Evolutionary conservation across 2,797 vertebrate species (phyloP).

Genomic region (Coilia nasus): DNA sequence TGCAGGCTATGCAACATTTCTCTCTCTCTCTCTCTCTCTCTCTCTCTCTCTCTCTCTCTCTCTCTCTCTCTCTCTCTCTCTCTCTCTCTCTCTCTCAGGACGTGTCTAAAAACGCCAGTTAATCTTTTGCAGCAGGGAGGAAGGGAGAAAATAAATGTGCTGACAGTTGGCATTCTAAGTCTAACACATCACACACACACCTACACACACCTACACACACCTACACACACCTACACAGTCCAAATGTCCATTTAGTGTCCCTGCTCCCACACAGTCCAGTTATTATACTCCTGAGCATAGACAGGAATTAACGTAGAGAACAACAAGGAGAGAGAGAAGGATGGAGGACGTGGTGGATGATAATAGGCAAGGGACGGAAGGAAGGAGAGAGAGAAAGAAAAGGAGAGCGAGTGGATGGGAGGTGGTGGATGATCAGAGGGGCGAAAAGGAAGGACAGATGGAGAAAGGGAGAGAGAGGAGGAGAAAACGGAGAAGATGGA

Average conservation of each 20-base stretch:
- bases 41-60: not conserved
- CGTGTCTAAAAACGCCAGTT: slow-evolving; percentile 20
- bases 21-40: not conserved
- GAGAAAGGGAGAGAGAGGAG: too few relatives aligned
- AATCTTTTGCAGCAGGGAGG: slow-evolving; percentile 28
- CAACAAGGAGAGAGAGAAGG: too few relatives aligned
- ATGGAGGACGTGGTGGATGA: too few relatives aligned
- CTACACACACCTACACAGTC: not conserved
- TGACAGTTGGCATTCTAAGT: slow-evolving; percentile 39
- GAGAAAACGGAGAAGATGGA: too few relatives aligned
- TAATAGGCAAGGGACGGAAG: too few relatives aligned
- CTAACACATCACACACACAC: slow-evolving; percentile 16
- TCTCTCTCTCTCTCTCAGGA: not conserved
- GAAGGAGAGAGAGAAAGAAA: not conserved
- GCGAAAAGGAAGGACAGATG: too few relatives aligned
- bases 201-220: not conserved
- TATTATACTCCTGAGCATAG: slow-evolving; percentile 1
- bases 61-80: not conserved
- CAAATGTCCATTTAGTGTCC: slow-evolving; percentile 19
- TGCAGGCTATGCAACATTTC: not conserved
- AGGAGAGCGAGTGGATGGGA: not conserved
- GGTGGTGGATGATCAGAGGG: too few relatives aligned
- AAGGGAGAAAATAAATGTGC: slow-evolving; percentile 34
- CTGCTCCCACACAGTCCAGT: not conserved
- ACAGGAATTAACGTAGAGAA: not conserved